Evolutionary conservation across 2,113 vertebrate species (phyloP).

Genomic region (Heterotis niloticus): DNA sequence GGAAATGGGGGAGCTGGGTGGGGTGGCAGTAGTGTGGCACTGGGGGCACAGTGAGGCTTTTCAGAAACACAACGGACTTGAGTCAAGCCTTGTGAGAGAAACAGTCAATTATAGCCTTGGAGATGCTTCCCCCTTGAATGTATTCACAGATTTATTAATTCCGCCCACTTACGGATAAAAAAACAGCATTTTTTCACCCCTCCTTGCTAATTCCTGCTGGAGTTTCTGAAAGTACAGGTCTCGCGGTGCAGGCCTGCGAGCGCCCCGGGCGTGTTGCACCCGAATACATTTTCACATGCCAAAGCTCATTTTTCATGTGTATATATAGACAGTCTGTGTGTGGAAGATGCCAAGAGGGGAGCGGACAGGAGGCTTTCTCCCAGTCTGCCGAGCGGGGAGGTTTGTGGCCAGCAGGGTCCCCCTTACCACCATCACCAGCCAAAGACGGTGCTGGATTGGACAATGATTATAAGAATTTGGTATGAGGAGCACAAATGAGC

Average conservation of each 20-base stretch:
- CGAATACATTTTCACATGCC: conserved; percentile 44
- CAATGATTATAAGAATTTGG: not conserved
- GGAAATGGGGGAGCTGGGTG: not conserved
- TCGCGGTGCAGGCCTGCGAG: conserved; percentile 29
- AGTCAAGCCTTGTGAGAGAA: conserved; percentile 3
- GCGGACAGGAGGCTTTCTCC: conserved; percentile 17
- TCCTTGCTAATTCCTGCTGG: conserved; percentile 40
- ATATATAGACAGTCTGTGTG: conserved; percentile 20
- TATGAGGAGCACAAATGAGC: not conserved
- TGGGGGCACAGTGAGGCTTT: not conserved
- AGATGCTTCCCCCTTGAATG: conserved; percentile 42
- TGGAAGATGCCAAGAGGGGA: conserved; percentile 8
- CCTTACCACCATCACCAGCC: not conserved
- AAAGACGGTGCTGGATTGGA: not conserved
- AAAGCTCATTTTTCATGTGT: conserved; percentile 40
- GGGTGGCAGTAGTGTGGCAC: not conserved
- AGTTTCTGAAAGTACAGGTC: conserved; percentile 47
- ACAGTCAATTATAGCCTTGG: conserved; percentile 39
- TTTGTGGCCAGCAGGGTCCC: not conserved
- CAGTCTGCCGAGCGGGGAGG: not conserved
- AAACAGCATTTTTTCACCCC: conserved; percentile 35
- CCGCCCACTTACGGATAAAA: conserved; percentile 54
- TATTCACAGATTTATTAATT: conserved; percentile 54
- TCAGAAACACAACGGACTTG: not conserved
- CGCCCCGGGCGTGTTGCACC: conserved; percentile 40